These are phyloP conservation scores for Ametastegia equiseti DNA, from an alignment of 2,888 invertebrate genomes.

Conservation along the genomic window DNA sequence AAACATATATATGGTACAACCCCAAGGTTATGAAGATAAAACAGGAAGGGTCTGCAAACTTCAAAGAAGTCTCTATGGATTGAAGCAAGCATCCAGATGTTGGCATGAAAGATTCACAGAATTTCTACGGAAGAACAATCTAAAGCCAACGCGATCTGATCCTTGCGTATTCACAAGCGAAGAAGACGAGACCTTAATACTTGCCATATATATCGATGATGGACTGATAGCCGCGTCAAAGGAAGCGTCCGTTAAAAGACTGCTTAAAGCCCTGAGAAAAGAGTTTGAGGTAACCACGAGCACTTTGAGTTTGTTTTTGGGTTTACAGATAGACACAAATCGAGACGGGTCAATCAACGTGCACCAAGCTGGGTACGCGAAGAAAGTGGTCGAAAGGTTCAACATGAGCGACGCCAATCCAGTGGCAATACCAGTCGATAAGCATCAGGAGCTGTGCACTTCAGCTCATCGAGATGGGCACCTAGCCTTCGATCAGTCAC, in stretches of 20 bases:
- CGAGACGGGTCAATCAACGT: conserved; percentile 47
- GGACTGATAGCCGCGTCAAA: conserved; percentile 49
- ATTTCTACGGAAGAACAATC: neutral
- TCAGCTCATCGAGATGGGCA: neutral
- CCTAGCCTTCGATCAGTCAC: no score
- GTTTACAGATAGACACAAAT: conserved; percentile 48
- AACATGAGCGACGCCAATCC: conserved; percentile 49
- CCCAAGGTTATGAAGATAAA: conserved; percentile 57
- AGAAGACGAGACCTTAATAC: neutral
- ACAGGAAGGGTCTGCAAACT: conserved; percentile 27
- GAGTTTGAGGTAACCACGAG: conserved; percentile 41
- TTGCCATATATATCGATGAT: conserved; percentile 57
- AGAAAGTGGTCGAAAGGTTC: conserved; percentile 51
- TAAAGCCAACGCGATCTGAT: neutral
- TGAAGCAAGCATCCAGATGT: conserved; percentile 24
- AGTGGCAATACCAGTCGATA: conserved; percentile 51
- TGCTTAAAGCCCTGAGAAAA: conserved; percentile 18
- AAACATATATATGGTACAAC: conserved; percentile 60
- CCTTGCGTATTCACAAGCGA: neutral
- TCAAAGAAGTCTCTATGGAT: neutral
- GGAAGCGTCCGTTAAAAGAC: neutral
- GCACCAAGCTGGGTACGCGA: conserved; percentile 50
- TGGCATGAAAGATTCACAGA: neutral
- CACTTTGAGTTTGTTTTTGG: conserved; percentile 48
- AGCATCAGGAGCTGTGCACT: conserved; percentile 51